A percentile compares a stretch with the other conserved stretches of the same genome.
These are phyloP conservation scores for Periphyllus acericola DNA, from an alignment of 2,888 invertebrate genomes.

Conservation along the genomic window DNA sequence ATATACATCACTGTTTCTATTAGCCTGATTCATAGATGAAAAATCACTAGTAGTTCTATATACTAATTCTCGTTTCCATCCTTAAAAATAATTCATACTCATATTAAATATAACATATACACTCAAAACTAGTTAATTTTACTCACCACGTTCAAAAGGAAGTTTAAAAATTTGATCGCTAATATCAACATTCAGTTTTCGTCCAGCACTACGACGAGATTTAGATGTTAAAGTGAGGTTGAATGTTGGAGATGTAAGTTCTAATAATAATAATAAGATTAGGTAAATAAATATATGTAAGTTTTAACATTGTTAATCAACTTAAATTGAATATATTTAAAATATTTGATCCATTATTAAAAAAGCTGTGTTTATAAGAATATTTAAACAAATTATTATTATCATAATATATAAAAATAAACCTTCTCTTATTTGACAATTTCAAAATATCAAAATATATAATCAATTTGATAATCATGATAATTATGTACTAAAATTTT, in stretches of 20 bases:
- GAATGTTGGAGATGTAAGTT: slow-evolving; percentile 42
- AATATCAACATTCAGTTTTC: slow-evolving; percentile 35
- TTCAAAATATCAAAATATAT: too few relatives aligned
- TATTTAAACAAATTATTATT: too few relatives aligned
- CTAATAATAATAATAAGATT: slow-evolving; percentile 15
- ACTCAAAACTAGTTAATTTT: slow-evolving; percentile 15
- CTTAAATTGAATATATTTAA: neutral
- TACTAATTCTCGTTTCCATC: slow-evolving; percentile 86
- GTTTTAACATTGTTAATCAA: neutral
- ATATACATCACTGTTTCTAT: slow-evolving; percentile 80
- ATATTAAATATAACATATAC: neutral
- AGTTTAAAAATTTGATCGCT: slow-evolving; percentile 41
- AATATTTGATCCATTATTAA: too few relatives aligned
- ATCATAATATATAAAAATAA: too few relatives aligned
- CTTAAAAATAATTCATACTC: slow-evolving; percentile 66
- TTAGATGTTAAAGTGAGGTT: slow-evolving; percentile 23
- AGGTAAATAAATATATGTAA: neutral
- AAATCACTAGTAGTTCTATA: slow-evolving; percentile 73
- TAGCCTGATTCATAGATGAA: slow-evolving; percentile 66
- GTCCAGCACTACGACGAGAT: neutral
- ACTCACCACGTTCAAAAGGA: slow-evolving; percentile 52
- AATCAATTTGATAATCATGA: too few relatives aligned
- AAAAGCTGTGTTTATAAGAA: too few relatives aligned
- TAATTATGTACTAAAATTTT: too few relatives aligned
- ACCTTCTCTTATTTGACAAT: too few relatives aligned